Percentiles rank a stretch among this genome's conserved stretches.
These are phyloP conservation scores for Pemphigus obesinymphae DNA, from an alignment of 1,140 invertebrate species.

Conservation along the genomic window DNA sequence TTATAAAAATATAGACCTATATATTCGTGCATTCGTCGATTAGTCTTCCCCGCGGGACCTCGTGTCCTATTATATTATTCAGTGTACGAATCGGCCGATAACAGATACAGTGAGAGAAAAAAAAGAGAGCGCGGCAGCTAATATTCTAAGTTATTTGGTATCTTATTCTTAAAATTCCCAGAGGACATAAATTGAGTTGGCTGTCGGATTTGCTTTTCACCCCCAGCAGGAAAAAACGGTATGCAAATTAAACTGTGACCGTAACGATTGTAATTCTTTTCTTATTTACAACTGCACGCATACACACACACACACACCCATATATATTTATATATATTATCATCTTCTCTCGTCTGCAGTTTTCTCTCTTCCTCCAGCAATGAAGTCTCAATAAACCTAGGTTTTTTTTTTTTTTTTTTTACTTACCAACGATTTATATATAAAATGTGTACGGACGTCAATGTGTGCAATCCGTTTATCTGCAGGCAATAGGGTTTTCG, in stretches of 20 bases:
- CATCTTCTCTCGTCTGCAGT: not conserved
- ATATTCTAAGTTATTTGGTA: slow-evolving; percentile 14
- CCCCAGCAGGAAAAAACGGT: not conserved
- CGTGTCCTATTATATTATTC: not conserved
- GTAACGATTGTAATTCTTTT: slow-evolving; percentile 39
- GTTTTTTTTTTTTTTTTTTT: not conserved
- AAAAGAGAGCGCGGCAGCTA: not conserved
- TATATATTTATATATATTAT: slow-evolving; percentile 3
- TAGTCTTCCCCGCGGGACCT: not conserved
- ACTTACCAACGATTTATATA: not conserved
- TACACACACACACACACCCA: not conserved
- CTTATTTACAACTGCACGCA: slow-evolving; percentile 29
- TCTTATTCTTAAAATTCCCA: slow-evolving; percentile 21
- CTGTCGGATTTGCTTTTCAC: slow-evolving; percentile 2
- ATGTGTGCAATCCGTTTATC: slow-evolving; percentile 37
- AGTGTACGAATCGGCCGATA: not conserved
- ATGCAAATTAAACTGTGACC: slow-evolving; percentile 39
- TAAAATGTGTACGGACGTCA: slow-evolving; percentile 14
- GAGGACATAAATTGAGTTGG: slow-evolving; percentile 23
- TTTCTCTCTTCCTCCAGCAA: not conserved
- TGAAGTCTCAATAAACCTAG: slow-evolving; percentile 24
- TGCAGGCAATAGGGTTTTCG: slow-evolving; percentile 32
- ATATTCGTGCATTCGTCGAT: not conserved
- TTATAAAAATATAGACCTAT: no score
- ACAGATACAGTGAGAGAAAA: not conserved